A percentile compares a stretch with the other conserved stretches of the same genome.
phyloP scores from a whole-genome alignment of 2,113 vertebrate genomes.

The Bothrops jararaca region DNA sequence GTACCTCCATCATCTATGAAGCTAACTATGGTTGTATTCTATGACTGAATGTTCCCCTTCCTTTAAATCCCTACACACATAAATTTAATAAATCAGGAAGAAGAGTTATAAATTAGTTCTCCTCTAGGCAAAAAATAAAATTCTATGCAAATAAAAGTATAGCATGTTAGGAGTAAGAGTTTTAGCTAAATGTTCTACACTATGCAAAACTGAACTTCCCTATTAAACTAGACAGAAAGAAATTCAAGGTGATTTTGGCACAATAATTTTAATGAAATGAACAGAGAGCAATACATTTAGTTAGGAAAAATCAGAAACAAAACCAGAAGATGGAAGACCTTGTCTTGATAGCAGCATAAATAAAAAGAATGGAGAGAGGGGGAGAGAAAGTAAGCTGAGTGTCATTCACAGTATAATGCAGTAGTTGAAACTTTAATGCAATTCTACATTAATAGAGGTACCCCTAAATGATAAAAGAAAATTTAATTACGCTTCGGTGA shows the following conservation, averaged over 20 bases:
- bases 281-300: neutral
- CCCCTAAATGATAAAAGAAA: neutral
- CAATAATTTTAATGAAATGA: neutral
- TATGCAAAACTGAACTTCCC: neutral
- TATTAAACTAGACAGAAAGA: neutral
- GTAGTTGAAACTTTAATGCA: neutral
- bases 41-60: neutral
- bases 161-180: neutral
- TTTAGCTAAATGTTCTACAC: neutral
- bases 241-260: neutral
- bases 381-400: neutral
- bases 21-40: too few relatives aligned
- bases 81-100: neutral
- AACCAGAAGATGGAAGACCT: neutral
- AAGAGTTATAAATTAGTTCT: neutral
- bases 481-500: neutral
- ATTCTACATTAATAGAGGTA: neutral
- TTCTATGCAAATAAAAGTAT: neutral
- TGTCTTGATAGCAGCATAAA: neutral
- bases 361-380: neutral
- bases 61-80: neutral
- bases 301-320: neutral
- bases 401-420: neutral
- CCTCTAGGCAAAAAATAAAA: neutral
- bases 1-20: neutral